These are phyloP conservation scores for Manacus vitellinus DNA, from an alignment of 2,113 vertebrate genomes.

Conservation along the genomic window DNA sequence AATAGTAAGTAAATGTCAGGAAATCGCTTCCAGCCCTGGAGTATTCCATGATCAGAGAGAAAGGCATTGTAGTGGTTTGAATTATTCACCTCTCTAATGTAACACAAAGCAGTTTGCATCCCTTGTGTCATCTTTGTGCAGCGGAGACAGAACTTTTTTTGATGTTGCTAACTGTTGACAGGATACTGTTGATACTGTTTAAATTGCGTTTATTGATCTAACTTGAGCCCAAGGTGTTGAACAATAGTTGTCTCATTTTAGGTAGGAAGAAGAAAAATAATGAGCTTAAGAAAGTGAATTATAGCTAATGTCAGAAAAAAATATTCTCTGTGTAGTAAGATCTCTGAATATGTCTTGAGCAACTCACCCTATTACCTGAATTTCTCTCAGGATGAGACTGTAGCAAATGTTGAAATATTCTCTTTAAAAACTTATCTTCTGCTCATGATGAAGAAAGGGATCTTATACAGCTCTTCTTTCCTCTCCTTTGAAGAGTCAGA, in stretches of 20 bases:
- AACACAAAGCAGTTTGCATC: slow-evolving; percentile 17
- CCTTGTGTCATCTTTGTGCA: slow-evolving; percentile 26
- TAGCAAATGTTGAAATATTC: background rate
- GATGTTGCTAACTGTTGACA: slow-evolving; percentile 39
- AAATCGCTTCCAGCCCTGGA: background rate
- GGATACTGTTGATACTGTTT: slow-evolving; percentile 17
- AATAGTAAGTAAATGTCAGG: background rate
- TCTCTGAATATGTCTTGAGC: background rate
- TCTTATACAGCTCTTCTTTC: background rate
- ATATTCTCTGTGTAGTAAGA: background rate
- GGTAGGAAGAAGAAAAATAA: background rate
- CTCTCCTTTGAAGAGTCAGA: slow-evolving; percentile 12
- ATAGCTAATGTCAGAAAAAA: background rate
- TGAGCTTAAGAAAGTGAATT: slow-evolving; percentile 2
- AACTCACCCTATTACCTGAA: background rate
- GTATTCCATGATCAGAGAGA: slow-evolving; percentile 22
- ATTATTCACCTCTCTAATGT: slow-evolving; percentile 57
- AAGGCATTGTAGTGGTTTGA: slow-evolving; percentile 2
- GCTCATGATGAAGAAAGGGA: background rate
- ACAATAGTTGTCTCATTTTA: background rate
- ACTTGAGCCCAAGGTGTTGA: background rate
- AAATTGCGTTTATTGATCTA: slow-evolving; percentile 44
- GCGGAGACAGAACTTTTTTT: slow-evolving; percentile 37
- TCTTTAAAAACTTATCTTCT: background rate
- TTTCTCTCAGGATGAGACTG: background rate